These are phyloP conservation scores for Gallinago media DNA, from an alignment of 2,113 vertebrate genomes.

Conservation along the genomic window DNA sequence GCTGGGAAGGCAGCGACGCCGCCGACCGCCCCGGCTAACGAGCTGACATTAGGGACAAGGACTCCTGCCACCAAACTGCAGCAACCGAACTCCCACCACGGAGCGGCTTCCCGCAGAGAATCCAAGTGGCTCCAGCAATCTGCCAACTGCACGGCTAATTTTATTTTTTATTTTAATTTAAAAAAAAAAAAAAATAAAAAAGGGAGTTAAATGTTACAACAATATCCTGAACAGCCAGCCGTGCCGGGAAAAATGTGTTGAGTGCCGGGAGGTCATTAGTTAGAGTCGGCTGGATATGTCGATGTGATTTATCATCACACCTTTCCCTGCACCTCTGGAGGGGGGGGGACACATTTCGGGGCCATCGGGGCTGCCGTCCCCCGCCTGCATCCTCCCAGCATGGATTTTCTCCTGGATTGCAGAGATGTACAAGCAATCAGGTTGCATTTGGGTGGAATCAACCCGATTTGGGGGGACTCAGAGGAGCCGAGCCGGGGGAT, in stretches of 20 bases:
- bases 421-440: rapidly evolving
- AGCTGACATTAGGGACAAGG: neutral
- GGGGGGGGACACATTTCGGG: neutral
- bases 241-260: neutral
- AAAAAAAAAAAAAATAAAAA: neutral
- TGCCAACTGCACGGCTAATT: neutral
- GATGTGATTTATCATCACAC: neutral
- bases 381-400: neutral
- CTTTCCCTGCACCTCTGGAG: neutral
- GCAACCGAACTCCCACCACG: neutral
- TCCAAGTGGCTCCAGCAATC: constrained; percentile 1
- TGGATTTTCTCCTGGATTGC: neutral
- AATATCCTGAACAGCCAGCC: neutral
- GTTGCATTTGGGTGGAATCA: rapidly evolving
- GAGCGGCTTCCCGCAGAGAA: neutral
- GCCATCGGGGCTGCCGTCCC: neutral
- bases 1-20: neutral
- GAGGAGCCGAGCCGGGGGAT: neutral
- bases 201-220: neutral
- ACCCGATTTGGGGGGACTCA: neutral
- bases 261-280: neutral
- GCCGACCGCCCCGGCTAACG: neutral
- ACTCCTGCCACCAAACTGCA: constrained; percentile 19
- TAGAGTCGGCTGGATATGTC: neutral
- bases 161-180: neutral